phyloP scores from a whole-genome alignment of 2,888 invertebrate genomes.

The Cyaniris semiargus region DNA sequence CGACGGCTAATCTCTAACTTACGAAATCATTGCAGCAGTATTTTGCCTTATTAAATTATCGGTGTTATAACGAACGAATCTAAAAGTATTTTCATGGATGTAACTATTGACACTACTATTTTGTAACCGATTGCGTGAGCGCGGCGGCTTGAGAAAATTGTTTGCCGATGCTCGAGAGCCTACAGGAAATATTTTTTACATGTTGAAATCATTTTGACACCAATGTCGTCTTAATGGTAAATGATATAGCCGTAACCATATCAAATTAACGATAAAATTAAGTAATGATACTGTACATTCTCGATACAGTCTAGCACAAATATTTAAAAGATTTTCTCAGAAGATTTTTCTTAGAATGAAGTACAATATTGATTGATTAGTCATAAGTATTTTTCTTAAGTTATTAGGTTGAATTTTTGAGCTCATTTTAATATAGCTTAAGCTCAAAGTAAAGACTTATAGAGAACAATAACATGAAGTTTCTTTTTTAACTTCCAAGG shows the following conservation, averaged over 20 bases:
- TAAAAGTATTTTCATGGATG: conserved; percentile 42
- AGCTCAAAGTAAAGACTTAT: background rate
- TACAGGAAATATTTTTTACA: conserved; percentile 23
- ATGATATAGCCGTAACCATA: background rate
- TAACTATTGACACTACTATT: conserved; percentile 41
- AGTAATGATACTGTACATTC: background rate
- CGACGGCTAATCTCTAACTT: conserved; percentile 4
- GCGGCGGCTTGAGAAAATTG: conserved; percentile 28
- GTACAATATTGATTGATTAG: too few species aligned
- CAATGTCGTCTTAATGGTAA: conserved; percentile 17
- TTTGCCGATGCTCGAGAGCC: conserved; percentile 18
- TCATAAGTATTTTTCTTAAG: background rate
- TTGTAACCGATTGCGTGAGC: conserved; percentile 42
- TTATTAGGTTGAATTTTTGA: background rate
- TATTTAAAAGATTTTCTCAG: background rate
- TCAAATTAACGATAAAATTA: background rate
- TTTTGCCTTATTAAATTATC: conserved; percentile 31
- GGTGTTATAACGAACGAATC: conserved; percentile 25
- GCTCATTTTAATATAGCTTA: background rate
- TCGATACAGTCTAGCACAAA: background rate
- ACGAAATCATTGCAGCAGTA: background rate
- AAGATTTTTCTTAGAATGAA: too few species aligned
- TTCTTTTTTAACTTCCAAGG: background rate
- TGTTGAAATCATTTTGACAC: conserved; percentile 21
- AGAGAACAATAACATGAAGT: background rate